Percentiles rank a stretch among this genome's conserved stretches.
These are phyloP conservation scores for Amphipoea oculea DNA, from an alignment of 2,888 invertebrate species.

Conservation along the genomic window DNA sequence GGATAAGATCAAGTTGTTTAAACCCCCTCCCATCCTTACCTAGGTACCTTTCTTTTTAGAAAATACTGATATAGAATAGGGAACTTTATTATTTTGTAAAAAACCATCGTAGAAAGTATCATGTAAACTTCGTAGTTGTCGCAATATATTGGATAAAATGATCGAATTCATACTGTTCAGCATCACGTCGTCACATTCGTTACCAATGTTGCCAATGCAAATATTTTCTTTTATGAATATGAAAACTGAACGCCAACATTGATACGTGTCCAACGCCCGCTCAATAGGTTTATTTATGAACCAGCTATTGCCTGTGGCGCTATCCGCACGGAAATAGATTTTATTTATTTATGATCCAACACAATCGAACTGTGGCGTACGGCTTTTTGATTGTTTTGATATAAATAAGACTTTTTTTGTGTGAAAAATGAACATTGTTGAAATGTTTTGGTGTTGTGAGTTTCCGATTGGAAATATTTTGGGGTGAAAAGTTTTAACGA, in stretches of 20 bases:
- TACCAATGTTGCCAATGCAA: constrained; percentile 60
- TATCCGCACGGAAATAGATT: constrained; percentile 5
- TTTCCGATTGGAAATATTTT: constrained; percentile 7
- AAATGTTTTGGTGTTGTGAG: constrained; percentile 13
- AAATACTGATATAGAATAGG: not conserved
- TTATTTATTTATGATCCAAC: constrained; percentile 33
- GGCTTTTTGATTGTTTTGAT: not conserved
- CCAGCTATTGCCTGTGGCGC: constrained; percentile 25
- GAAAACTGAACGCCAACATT: constrained; percentile 55
- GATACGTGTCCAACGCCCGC: constrained; percentile 52
- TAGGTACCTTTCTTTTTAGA: not conserved
- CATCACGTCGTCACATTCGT: constrained; percentile 48
- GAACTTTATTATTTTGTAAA: not conserved
- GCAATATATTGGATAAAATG: constrained; percentile 16
- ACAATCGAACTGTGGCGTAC: constrained; percentile 10
- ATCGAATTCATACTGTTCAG: constrained; percentile 45
- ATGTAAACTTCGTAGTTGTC: not conserved
- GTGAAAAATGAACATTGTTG: constrained; percentile 18
- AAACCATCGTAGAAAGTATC: not conserved
- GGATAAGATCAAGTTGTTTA: not conserved
- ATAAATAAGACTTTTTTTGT: not conserved
- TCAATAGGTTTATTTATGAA: constrained; percentile 51
- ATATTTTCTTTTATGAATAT: constrained; percentile 63
- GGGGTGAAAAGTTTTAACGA: constrained; percentile 26
- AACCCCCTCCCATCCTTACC: too few relatives aligned